Evolutionary conservation across 2,797 vertebrate species (phyloP).

Genomic region (Prionace glauca): DNA sequence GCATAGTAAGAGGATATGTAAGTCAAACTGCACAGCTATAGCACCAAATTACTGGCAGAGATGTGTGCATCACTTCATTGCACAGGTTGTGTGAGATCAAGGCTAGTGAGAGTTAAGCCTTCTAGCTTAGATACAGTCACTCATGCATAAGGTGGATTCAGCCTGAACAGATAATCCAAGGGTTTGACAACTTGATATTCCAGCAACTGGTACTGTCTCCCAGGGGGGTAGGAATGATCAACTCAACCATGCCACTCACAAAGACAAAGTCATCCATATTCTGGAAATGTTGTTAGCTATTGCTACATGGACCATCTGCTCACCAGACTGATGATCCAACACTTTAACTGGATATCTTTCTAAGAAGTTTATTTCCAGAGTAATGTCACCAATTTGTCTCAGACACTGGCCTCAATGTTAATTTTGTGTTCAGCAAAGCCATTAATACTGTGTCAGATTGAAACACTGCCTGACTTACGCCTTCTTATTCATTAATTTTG

Average conservation of each 20-base stretch:
- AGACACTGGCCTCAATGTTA: not conserved
- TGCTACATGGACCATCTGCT: not conserved
- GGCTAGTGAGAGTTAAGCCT: not conserved
- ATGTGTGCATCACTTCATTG: not conserved
- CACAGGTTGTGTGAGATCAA: conserved; percentile 23
- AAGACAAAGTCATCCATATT: not conserved
- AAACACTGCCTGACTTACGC: not conserved
- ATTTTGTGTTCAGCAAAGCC: not conserved
- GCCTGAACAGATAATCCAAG: not conserved
- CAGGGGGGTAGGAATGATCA: not conserved
- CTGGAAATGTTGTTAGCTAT: not conserved
- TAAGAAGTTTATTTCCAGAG: not conserved
- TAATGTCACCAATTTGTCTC: not conserved
- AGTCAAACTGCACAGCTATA: not conserved
- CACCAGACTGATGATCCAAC: not conserved
- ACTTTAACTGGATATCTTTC: not conserved
- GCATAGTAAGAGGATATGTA: not conserved
- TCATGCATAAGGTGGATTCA: not conserved
- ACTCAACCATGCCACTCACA: not conserved
- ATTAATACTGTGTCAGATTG: not conserved
- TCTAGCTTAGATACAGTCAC: not conserved
- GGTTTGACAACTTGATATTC: not conserved
- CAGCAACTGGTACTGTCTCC: not conserved
- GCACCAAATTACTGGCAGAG: not conserved
- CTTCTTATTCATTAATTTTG: not conserved